phyloP scores from a whole-genome alignment of 2,797 vertebrate species.

The Phataginus tetradactyla region DNA sequence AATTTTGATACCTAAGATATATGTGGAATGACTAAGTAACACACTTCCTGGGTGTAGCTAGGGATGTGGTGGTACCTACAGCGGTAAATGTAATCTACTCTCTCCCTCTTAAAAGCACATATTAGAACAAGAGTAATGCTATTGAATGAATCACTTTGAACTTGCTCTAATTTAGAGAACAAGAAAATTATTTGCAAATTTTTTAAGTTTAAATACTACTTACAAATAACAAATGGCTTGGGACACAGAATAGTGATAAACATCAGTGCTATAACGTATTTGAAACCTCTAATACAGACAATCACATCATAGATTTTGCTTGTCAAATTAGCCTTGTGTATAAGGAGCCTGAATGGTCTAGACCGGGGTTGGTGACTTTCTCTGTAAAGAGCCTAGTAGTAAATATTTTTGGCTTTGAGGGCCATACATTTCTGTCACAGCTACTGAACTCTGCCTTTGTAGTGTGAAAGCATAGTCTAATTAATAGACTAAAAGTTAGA shows the following conservation, averaged over 20 bases:
- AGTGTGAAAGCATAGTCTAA: not conserved
- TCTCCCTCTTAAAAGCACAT: not conserved
- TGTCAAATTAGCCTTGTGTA: not conserved
- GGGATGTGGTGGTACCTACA: not conserved
- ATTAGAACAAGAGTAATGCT: not conserved
- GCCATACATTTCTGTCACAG: not conserved
- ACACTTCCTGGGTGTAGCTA: not conserved
- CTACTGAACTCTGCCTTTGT: not conserved
- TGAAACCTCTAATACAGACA: not conserved
- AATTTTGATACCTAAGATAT: not conserved
- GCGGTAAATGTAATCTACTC: not conserved
- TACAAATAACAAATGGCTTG: not conserved
- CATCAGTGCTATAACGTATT: not conserved
- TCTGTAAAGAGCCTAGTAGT: not conserved
- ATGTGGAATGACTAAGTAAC: not conserved
- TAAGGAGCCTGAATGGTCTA: not conserved
- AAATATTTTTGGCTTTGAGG: slow-evolving; percentile 8
- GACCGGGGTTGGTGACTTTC: not conserved
- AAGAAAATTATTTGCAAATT: slow-evolving; percentile 4
- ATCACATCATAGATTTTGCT: not conserved
- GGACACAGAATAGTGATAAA: not conserved
- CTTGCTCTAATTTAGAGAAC: not conserved
- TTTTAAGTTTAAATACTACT: not conserved
- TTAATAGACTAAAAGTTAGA: not conserved
- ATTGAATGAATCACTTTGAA: not conserved